Conservation (phyloP, 2,888 invertebrate genomes). For the Eupithecia subfuscata region DNA sequence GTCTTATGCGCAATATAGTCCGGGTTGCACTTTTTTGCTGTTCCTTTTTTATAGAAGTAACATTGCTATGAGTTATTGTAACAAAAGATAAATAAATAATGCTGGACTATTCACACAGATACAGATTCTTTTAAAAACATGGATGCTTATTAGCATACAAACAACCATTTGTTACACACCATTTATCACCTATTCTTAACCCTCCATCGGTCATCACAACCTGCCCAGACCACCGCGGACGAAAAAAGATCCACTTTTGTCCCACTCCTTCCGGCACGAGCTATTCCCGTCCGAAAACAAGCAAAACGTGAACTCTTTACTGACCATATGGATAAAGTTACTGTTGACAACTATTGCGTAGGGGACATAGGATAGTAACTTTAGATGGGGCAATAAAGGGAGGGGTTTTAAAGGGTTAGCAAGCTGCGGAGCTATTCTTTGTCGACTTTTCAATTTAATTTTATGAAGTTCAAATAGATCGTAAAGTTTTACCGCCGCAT, state of each 20-base stretch:
- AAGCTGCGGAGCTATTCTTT: constrained; percentile 15
- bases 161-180: not conserved
- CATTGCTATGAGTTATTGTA: not conserved
- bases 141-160: not conserved
- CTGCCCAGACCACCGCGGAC: constrained; percentile 61
- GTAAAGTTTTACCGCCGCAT: constrained; percentile 20
- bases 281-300: constrained; percentile 63
- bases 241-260: constrained; percentile 71
- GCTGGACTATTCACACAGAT: not conserved
- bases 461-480: constrained; percentile 36
- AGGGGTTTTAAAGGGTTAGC: constrained; percentile 26
- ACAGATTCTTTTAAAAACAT: not conserved
- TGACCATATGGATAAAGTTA: constrained; percentile 70
- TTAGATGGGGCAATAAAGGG: constrained; percentile 24
- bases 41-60: not conserved
- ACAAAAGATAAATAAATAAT: not conserved
- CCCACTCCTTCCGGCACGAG: constrained; percentile 68
- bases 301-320: constrained; percentile 56
- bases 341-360: constrained; percentile 50
- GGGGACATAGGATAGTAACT: constrained; percentile 26
- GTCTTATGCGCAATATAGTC: not conserved
- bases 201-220: constrained; percentile 49
- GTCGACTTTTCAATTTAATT: constrained; percentile 33
- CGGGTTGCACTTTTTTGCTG: not conserved
- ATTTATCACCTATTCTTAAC: constrained; percentile 43